Evolutionary conservation across 1,140 invertebrate species (phyloP).

Genomic region (Macrocentrus cingulum): DNA sequence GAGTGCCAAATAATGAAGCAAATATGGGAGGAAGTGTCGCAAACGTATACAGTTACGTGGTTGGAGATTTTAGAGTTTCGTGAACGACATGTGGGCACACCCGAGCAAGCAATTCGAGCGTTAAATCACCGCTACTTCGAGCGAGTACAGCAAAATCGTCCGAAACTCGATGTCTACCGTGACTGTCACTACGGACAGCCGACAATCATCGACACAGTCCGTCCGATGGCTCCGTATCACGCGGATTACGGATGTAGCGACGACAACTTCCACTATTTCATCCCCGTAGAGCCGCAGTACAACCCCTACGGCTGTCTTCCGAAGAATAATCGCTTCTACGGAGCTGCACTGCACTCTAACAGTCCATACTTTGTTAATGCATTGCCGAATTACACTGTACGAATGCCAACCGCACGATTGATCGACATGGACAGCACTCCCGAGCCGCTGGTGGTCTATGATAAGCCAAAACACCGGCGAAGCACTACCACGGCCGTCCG

Average conservation of each 20-base stretch:
- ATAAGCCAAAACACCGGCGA: constrained; percentile 34
- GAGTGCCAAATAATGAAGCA: constrained; percentile 77
- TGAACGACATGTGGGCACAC: constrained; percentile 64
- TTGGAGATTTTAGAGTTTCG: constrained; percentile 69
- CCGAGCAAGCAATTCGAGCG: constrained; percentile 60
- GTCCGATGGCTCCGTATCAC: constrained; percentile 33
- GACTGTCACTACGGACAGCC: constrained; percentile 31
- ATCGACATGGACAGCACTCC: constrained; percentile 70
- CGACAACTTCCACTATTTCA: constrained; percentile 34
- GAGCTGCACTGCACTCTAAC: constrained; percentile 16
- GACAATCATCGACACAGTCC: constrained; percentile 20
- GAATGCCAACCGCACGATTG: constrained; percentile 66
- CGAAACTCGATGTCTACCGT: constrained; percentile 33
- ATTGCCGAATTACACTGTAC: constrained; percentile 31
- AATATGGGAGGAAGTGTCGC: constrained; percentile 65
- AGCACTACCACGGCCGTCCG: background rate
- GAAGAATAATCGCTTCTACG: constrained; percentile 30
- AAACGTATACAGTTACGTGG: constrained; percentile 63
- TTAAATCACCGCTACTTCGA: constrained; percentile 56
- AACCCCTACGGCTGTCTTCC: constrained; percentile 31
- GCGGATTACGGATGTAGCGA: constrained; percentile 37
- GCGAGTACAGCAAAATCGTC: constrained; percentile 45
- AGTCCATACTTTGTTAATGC: constrained; percentile 3
- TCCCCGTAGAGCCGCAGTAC: constrained; percentile 31
- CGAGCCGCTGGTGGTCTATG: constrained; percentile 40